Evolutionary conservation across 2,113 vertebrate genomes (phyloP).

Genomic region (Egretta garzetta): DNA sequence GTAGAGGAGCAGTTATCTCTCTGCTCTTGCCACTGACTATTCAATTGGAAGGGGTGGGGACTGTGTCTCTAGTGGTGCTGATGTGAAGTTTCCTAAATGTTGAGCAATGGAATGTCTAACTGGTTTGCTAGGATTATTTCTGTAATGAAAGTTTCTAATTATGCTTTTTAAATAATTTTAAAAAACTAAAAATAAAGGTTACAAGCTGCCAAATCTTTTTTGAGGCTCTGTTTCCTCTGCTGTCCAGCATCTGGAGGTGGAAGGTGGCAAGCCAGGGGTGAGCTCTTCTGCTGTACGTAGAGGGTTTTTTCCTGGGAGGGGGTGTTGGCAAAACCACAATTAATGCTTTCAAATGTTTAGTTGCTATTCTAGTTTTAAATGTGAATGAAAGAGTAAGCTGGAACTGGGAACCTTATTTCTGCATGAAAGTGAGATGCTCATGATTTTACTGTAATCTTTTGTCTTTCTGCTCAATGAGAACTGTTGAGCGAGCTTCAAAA

Average conservation of each 20-base stretch:
- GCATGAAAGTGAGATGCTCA: neutral
- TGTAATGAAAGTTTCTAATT: constrained; percentile 85
- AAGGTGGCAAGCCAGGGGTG: constrained; percentile 1
- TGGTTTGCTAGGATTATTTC: constrained; percentile 84
- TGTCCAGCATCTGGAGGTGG: constrained; percentile 42
- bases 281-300: neutral
- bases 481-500: neutral
- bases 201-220: constrained; percentile 76
- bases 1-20: constrained; percentile 18
- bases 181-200: constrained; percentile 86
- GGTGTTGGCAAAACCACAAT: neutral
- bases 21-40: constrained; percentile 21
- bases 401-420: neutral
- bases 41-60: constrained; percentile 49
- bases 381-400: neutral
- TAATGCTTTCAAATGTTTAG: neutral
- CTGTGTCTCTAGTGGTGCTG: constrained; percentile 67
- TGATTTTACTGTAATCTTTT: neutral
- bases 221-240: constrained; percentile 66
- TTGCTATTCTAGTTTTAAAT: neutral
- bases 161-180: constrained; percentile 83
- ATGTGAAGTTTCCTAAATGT: constrained; percentile 75
- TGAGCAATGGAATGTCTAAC: constrained; percentile 76
- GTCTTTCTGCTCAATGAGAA: neutral
- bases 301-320: neutral